Evolutionary conservation across 2,888 invertebrate genomes (phyloP).

Genomic region (Rapana venosa): DNA sequence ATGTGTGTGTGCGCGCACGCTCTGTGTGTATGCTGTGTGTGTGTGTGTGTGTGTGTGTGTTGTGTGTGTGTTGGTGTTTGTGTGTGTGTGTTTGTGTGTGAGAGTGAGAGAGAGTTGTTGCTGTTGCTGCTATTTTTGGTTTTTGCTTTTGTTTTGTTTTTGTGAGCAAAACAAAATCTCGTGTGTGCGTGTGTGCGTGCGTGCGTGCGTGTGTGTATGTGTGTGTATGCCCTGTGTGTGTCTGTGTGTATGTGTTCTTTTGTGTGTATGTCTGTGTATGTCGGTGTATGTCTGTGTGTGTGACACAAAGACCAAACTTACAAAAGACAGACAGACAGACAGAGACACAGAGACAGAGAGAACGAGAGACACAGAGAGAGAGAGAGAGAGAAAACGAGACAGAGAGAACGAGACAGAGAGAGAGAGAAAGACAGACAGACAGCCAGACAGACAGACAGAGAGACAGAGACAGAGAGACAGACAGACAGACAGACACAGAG

Average conservation of each 20-base stretch:
- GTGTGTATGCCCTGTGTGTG: no score
- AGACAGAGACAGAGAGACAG: neutral
- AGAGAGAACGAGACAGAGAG: no score
- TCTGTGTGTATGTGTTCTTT: no score
- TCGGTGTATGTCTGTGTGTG: no score
- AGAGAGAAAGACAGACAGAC: no score
- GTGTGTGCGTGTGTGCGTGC: neutral
- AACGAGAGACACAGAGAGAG: no score
- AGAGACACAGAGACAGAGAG: no score
- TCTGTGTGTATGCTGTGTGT: neutral
- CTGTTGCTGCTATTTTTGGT: no score
- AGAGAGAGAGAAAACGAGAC: neutral
- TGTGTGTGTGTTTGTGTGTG: neutral
- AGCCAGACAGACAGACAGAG: neutral
- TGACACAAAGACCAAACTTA: neutral
- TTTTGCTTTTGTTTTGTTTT: neutral
- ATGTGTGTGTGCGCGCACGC: no score
- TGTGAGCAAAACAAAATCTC: neutral
- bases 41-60: neutral
- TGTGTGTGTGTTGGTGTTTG: neutral
- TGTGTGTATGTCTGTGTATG: no score
- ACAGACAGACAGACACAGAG: no score
- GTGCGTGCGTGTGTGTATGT: no score
- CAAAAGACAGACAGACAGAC: neutral
- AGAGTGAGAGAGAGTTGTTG: neutral